phyloP scores from a whole-genome alignment of 37 sponge, comb jelly and placozoan species.

The Chondrosia reniformis region DNA sequence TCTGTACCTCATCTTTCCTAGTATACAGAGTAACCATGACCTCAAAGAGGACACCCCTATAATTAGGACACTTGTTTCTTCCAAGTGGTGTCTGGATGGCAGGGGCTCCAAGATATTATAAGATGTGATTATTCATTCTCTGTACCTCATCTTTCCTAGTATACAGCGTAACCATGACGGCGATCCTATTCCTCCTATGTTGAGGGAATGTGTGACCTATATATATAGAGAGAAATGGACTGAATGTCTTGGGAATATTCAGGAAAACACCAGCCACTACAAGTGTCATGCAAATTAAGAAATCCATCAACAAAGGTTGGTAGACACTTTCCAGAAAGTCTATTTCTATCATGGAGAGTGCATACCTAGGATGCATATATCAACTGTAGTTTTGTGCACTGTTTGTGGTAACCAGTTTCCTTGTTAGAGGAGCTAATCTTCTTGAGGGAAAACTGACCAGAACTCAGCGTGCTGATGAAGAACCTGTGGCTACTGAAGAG shows the following conservation, averaged over 20 bases:
- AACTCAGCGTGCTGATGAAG: too few relatives aligned
- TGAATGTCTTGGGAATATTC: conserved; percentile 80
- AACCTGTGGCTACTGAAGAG: too few relatives aligned
- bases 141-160: not conserved
- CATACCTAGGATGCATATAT: too few relatives aligned
- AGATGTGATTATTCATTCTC: not conserved
- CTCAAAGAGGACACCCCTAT: conserved; percentile 40
- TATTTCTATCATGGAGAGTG: too few relatives aligned
- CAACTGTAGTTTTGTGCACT: too few relatives aligned
- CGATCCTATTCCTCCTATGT: conserved; percentile 44
- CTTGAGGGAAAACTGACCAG: too few relatives aligned
- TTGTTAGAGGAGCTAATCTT: too few relatives aligned
- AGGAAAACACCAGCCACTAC: conserved; percentile 51
- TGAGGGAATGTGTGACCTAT: conserved; percentile 33
- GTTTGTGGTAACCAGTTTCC: too few relatives aligned
- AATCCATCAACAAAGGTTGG: conserved; percentile 59
- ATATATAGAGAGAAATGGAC: conserved; percentile 39
- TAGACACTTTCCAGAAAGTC: too few relatives aligned
- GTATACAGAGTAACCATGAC: conserved; percentile 21
- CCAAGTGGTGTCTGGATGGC: not conserved
- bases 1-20: not conserved
- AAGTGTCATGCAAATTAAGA: conserved; percentile 49
- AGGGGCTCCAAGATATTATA: too few relatives aligned
- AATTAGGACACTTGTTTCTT: conserved; percentile 28
- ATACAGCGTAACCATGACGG: conserved; percentile 28